Evolutionary conservation across 2,888 invertebrate genomes (phyloP).

Genomic region (Athrips mouffetella): DNA sequence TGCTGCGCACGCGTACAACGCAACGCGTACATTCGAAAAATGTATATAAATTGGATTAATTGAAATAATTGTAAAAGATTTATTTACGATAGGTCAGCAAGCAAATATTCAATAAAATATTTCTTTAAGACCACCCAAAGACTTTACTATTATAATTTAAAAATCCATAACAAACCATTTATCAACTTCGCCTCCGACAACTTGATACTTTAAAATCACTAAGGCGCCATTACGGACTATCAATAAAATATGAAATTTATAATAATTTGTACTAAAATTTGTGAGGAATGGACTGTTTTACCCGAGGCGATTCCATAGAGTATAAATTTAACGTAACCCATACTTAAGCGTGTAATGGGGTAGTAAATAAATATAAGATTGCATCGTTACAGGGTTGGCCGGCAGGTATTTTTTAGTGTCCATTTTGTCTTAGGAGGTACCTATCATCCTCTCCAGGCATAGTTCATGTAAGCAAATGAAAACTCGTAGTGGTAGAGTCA

Average conservation of each 20-base stretch:
- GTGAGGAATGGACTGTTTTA: slow-evolving; percentile 5
- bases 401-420: background rate
- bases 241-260: slow-evolving; percentile 9
- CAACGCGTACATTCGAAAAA: too few relatives aligned
- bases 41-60: too few relatives aligned
- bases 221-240: slow-evolving; percentile 3
- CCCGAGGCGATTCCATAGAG: slow-evolving; percentile 5
- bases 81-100: background rate
- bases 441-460: background rate
- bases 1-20: too few relatives aligned
- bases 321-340: slow-evolving; percentile 52
- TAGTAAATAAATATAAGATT: slow-evolving; percentile 49
- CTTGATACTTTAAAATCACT: slow-evolving; percentile 10
- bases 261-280: slow-evolving; percentile 3
- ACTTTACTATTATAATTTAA: background rate
- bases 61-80: too few relatives aligned
- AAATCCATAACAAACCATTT: slow-evolving; percentile 6
- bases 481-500: too few relatives aligned
- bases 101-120: background rate
- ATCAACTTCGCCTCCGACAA: slow-evolving; percentile 6
- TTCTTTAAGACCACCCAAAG: background rate
- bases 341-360: slow-evolving; percentile 51
- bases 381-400: background rate
- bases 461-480: background rate
- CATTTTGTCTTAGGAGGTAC: background rate